phyloP scores from a whole-genome alignment of 2,797 vertebrate genomes.

The Erpetoichthys calabaricus region DNA sequence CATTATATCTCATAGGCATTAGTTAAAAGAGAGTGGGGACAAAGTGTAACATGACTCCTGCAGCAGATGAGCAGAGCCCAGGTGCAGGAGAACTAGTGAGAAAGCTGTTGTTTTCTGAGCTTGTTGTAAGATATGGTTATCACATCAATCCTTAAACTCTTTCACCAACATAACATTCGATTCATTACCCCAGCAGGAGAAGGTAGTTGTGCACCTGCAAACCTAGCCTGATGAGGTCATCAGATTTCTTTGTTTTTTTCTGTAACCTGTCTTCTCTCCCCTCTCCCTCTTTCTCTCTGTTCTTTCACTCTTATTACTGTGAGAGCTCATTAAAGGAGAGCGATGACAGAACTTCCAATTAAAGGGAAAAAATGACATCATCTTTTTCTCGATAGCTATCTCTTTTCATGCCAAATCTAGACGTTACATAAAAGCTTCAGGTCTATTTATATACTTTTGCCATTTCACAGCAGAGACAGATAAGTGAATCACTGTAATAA shows the following conservation, averaged over 20 bases:
- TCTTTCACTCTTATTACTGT: too few species aligned
- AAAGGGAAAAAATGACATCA: too few species aligned
- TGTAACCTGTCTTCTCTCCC: neutral
- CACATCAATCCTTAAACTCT: neutral
- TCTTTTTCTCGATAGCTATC: neutral
- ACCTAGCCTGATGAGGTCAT: neutral
- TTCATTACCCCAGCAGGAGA: neutral
- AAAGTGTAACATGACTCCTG: neutral
- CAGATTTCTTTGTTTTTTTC: neutral
- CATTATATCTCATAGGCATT: neutral
- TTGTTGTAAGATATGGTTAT: conserved; percentile 1
- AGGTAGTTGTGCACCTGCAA: neutral
- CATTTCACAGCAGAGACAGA: neutral
- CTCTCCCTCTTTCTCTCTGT: too few species aligned
- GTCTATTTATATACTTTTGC: conserved; percentile 4
- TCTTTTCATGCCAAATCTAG: neutral
- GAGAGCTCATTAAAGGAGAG: neutral
- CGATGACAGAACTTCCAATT: neutral
- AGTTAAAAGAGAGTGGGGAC: neutral
- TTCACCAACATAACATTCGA: neutral
- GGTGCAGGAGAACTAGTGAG: neutral
- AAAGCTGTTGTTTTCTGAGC: neutral
- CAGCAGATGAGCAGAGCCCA: neutral
- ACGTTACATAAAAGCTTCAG: too few species aligned
- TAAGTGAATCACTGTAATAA: too few species aligned